Percentiles rank a stretch among this genome's conserved stretches.
Conservation (phyloP, 1,140 invertebrate species). For the Diorhabda carinulata region DNA sequence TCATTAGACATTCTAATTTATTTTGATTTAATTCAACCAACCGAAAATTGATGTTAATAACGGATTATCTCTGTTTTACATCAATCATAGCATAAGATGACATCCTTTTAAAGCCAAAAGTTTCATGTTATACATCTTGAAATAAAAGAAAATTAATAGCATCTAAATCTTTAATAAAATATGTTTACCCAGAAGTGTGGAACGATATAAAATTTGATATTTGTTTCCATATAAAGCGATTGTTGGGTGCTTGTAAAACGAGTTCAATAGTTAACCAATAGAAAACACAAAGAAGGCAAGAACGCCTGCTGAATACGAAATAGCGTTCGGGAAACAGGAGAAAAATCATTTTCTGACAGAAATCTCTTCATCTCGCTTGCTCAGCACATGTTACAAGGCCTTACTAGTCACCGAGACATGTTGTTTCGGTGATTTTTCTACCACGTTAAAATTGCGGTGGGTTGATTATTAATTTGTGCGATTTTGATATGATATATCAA, state of each 20-base stretch:
- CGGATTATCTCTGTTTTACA: background rate
- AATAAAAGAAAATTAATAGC: no score
- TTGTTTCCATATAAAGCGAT: slow-evolving; percentile 23
- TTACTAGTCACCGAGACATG: slow-evolving; percentile 10
- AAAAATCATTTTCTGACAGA: slow-evolving; percentile 24
- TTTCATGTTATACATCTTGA: no score
- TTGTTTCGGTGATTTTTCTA: slow-evolving; percentile 9
- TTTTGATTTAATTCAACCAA: background rate
- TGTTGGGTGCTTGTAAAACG: slow-evolving; percentile 13
- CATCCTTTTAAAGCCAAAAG: no score
- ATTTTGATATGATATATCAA: no score
- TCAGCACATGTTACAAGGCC: slow-evolving; percentile 23
- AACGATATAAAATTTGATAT: slow-evolving; percentile 27
- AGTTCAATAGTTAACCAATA: slow-evolving; percentile 25
- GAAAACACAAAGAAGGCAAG: slow-evolving; percentile 16
- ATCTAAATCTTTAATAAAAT: no score
- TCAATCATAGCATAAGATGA: background rate
- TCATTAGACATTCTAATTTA: background rate
- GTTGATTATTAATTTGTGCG: no score
- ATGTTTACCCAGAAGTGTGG: background rate
- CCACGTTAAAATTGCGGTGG: no score
- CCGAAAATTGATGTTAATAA: background rate
- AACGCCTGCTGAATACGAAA: slow-evolving; percentile 23
- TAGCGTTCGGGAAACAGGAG: slow-evolving; percentile 11
- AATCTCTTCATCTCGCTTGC: slow-evolving; percentile 24